A percentile compares a stretch with the other conserved stretches of the same genome.
These are phyloP conservation scores for Oryzias melastigma DNA, from an alignment of 2,113 vertebrate genomes.

Conservation along the genomic window DNA sequence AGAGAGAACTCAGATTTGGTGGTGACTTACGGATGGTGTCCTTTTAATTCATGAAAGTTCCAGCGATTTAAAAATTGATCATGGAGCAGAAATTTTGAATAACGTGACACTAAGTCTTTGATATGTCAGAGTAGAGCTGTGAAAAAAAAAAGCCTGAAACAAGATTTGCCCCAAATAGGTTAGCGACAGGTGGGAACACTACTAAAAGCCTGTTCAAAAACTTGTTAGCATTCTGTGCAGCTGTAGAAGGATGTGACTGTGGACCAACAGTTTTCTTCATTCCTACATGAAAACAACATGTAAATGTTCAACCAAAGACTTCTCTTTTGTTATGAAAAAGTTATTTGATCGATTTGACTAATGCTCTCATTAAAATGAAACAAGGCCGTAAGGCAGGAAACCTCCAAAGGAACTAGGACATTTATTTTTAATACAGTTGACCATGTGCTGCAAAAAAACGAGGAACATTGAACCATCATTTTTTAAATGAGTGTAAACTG, in stretches of 20 bases:
- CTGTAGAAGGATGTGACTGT: constrained; percentile 49
- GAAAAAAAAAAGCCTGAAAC: too few species aligned
- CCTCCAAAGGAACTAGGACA: neutral
- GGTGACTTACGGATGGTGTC: too few species aligned
- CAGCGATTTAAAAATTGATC: too few species aligned
- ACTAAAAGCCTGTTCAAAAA: too few species aligned
- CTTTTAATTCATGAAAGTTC: too few species aligned
- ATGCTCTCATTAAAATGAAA: constrained; percentile 6
- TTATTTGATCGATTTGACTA: constrained; percentile 2
- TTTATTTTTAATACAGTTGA: neutral
- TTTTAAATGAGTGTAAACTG: neutral
- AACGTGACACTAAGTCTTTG: too few species aligned
- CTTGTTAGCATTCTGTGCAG: constrained; percentile 63
- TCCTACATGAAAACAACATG: too few species aligned
- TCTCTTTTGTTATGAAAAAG: constrained; percentile 24
- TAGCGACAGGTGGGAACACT: too few species aligned
- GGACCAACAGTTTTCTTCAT: constrained; percentile 9
- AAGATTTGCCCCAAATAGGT: too few species aligned
- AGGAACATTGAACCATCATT: neutral
- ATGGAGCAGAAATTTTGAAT: too few species aligned
- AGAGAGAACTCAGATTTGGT: too few species aligned
- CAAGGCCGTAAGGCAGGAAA: neutral
- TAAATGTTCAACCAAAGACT: neutral
- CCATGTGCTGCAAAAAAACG: neutral
- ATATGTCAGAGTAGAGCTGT: too few species aligned